Evolutionary conservation across 1,140 invertebrate genomes (phyloP).

Genomic region (Batillaria attramentaria): DNA sequence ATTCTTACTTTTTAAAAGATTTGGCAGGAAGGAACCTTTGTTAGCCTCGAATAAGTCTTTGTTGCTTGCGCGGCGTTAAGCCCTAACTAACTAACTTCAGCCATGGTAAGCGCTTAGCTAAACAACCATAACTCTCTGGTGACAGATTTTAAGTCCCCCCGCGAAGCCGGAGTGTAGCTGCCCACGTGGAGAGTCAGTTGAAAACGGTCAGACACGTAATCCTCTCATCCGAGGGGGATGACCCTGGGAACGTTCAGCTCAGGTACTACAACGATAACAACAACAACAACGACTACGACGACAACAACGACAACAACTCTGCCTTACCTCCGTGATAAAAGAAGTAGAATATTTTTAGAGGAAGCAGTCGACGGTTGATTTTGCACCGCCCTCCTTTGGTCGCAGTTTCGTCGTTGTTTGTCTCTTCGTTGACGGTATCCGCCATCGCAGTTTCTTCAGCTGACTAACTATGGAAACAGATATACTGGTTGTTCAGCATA

Average conservation of each 20-base stretch:
- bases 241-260: not conserved
- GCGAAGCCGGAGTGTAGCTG: not conserved
- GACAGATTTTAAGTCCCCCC: too few species aligned
- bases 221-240: too few species aligned
- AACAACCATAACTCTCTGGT: too few species aligned
- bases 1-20: too few species aligned
- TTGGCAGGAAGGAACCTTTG: too few species aligned
- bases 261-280: not conserved
- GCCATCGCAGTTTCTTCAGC: not conserved
- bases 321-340: slow-evolving; percentile 86
- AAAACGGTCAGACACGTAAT: not conserved
- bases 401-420: not conserved
- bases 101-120: too few species aligned
- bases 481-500: too few species aligned
- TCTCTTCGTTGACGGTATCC: not conserved
- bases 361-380: slow-evolving; percentile 82
- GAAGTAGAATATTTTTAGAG: slow-evolving; percentile 90
- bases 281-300: not conserved
- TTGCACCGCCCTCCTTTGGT: not conserved
- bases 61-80: too few species aligned
- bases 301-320: not conserved
- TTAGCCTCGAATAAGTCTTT: too few species aligned
- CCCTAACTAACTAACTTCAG: too few species aligned
- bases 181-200: not conserved
- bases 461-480: not conserved